These are phyloP conservation scores for Piscicola geometra DNA, from an alignment of 2,888 invertebrate species.

Conservation along the genomic window DNA sequence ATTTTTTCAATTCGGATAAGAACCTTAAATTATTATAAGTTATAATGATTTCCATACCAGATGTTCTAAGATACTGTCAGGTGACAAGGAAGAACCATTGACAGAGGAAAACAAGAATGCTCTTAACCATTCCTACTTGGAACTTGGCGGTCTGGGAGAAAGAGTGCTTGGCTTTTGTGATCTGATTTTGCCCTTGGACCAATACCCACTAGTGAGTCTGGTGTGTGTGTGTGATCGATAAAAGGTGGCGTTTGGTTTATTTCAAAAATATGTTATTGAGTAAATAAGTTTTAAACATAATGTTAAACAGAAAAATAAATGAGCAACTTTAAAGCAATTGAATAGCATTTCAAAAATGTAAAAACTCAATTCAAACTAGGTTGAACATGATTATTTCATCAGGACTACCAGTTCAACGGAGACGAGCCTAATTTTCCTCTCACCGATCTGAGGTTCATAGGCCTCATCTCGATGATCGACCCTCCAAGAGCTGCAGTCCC, in stretches of 20 bases:
- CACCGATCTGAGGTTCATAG: conserved; percentile 76
- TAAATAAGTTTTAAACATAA: too few species aligned
- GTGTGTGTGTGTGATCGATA: not conserved
- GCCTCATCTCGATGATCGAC: conserved; percentile 97
- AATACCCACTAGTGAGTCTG: conserved; percentile 61
- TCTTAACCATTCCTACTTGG: conserved; percentile 84
- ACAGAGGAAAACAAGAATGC: conserved; percentile 72
- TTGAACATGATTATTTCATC: too few species aligned
- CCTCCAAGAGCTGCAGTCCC: conserved; percentile 97
- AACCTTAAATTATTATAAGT: too few species aligned
- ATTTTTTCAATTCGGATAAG: too few species aligned
- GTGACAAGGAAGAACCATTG: conserved; percentile 65
- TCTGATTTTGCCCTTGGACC: conserved; percentile 78
- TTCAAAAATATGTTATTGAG: not conserved
- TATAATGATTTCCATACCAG: too few species aligned
- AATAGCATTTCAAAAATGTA: too few species aligned
- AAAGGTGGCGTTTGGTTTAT: not conserved
- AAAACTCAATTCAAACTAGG: too few species aligned
- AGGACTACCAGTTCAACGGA: conserved; percentile 81
- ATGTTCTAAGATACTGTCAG: conserved; percentile 80
- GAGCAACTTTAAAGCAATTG: not conserved
- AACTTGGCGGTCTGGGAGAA: conserved; percentile 78
- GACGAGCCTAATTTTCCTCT: conserved; percentile 74
- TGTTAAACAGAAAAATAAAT: not conserved
- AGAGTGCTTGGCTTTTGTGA: conserved; percentile 83